Base-by-base conservation (phyloP, 2,113 vertebrate genomes). In the Indicator maculatus region DNA sequence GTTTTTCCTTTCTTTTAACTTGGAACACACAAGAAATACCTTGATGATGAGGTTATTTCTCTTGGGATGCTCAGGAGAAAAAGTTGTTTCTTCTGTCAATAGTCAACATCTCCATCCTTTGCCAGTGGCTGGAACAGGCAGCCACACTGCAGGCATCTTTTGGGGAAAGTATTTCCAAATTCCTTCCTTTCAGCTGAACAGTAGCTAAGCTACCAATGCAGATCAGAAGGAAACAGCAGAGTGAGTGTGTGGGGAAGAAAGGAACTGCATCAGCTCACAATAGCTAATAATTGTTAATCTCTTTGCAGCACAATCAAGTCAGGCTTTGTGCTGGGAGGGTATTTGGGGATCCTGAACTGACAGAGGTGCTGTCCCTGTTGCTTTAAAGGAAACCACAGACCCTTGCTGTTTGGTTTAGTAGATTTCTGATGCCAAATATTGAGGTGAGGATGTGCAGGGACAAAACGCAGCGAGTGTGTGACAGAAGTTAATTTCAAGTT, bases 131-230 rank as follows among this genome's bases (percentile, higher is more conserved):
- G 86, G 70, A 91, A 71, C 52, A 77, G 67, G 55, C 88, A 76
- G 74, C 45, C 63, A 17, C 59, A 30, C 69, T 33, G n/a, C 5
- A 60, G 63, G 66, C 78, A 50, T 63, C 67, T 77, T 80, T 89
- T 90, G 61, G 65, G 71, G 67, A 64, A 76, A 69, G 66, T 77
- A 82, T 89, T 94, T 85, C 11, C 83, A 66, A 55, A 95, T 95
- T 79, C 89, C 45, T 93, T 69, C 65, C 86, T 93, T 95, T 91
- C 79, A 96, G 76, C 65, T 31, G 3, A 72, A 47, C n/a, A 86
- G 94, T 93, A 93, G 73, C 88, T 91, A 65, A 81, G 94, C 90
- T 95, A 94, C 91, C 86, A 65, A 81, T 72, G 69, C 90, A 83
- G 61, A 90, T 88, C 91, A 95, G 91, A 75, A 60, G 53, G 61